phyloP scores from a whole-genome alignment of 2,888 invertebrate species.

The Cacoxenus indagator region DNA sequence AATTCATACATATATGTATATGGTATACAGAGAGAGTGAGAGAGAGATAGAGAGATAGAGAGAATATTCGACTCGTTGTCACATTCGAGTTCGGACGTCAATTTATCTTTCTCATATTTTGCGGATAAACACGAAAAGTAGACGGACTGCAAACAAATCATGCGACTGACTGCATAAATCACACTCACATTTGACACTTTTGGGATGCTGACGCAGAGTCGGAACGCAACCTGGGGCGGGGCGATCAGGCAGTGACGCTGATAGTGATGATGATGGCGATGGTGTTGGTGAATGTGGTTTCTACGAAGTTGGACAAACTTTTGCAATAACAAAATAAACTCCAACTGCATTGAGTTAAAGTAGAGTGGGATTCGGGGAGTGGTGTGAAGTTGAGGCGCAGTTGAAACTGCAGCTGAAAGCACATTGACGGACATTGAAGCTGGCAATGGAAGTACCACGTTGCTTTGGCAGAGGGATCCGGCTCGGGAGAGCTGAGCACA shows the following conservation, averaged over 20 bases:
- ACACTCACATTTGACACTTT: conserved; percentile 67
- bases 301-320: neutral
- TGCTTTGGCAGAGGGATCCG: neutral
- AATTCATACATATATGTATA: too few relatives aligned
- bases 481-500: neutral
- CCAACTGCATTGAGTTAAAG: too few relatives aligned
- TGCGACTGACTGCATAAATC: conserved; percentile 68
- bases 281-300: neutral
- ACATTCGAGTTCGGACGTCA: conserved; percentile 32
- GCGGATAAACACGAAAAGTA: conserved; percentile 63
- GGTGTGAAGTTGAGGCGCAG: conserved; percentile 37
- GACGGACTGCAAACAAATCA: conserved; percentile 69
- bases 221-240: neutral
- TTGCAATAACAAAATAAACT: conserved; percentile 36
- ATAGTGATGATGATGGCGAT: neutral
- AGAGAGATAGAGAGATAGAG: neutral
- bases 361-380: too few relatives aligned
- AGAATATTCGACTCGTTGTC: neutral
- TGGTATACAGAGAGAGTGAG: neutral
- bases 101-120: conserved; percentile 66
- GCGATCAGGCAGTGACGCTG: neutral
- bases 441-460: conserved; percentile 21
- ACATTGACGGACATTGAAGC: conserved; percentile 42
- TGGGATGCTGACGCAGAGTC: conserved; percentile 48
- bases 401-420: conserved; percentile 10